Evolutionary conservation across 2,113 vertebrate genomes (phyloP).

Genomic region (Myotis davidii): DNA sequence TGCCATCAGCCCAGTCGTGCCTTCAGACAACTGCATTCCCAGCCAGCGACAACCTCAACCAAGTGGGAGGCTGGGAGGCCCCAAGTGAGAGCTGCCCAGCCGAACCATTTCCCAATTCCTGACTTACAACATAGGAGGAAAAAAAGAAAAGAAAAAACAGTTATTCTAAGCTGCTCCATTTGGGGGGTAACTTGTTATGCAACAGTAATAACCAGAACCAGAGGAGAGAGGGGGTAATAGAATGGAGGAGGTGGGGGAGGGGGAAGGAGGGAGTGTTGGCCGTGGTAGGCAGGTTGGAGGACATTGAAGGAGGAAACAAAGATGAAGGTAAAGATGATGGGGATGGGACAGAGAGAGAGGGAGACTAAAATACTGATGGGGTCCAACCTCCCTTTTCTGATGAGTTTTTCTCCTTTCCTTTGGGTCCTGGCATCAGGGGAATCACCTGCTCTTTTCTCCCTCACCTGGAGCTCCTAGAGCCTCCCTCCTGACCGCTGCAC

Average conservation of each 20-base stretch:
- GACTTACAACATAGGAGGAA: neutral
- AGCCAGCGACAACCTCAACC: neutral
- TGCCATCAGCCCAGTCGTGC: accelerated
- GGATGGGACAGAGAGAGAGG: slow-evolving; percentile 90
- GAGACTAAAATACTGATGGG: slow-evolving; percentile 87
- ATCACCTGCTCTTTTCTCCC: slow-evolving; percentile 75
- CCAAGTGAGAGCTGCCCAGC: neutral
- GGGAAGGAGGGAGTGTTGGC: slow-evolving; percentile 88
- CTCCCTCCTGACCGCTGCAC: slow-evolving; percentile 86
- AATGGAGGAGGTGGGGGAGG: slow-evolving; percentile 81
- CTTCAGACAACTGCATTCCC: neutral
- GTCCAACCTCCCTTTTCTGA: slow-evolving; percentile 84
- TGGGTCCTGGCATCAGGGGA: slow-evolving; percentile 90
- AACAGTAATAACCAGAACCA: neutral
- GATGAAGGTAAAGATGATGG: slow-evolving; percentile 90
- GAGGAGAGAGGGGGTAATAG: neutral
- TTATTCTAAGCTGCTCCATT: neutral
- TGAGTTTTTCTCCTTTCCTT: slow-evolving; percentile 84
- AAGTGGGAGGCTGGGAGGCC: neutral
- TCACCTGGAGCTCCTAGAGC: slow-evolving; percentile 87
- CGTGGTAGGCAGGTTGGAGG: slow-evolving; percentile 90
- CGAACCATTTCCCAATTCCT: neutral
- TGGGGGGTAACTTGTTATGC: neutral
- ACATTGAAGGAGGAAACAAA: slow-evolving; percentile 93
- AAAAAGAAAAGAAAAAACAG: neutral